Evolutionary conservation across 2,113 vertebrate species (phyloP), one percentile per base, ranked within the genome.

Genomic region (Peromyscus maniculatus): DNA sequence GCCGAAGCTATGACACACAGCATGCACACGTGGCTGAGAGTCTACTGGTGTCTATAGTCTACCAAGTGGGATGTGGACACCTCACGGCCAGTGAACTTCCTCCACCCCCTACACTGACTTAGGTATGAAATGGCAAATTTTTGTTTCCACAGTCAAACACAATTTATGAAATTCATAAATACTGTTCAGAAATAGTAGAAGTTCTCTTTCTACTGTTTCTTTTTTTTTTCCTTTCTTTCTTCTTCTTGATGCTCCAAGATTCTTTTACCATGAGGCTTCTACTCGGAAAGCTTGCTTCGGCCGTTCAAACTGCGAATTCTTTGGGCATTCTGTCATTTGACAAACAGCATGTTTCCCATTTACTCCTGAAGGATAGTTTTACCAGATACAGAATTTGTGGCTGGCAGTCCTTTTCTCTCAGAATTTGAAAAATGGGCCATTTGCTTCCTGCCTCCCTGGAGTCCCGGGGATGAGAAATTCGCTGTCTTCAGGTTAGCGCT

Each of bases 351-450:
- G 71, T 93, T 93, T 95, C 82, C 67, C 64, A 86, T 87, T 52
- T 74, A 46, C 79, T 96, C 77, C 49, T 89, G 49, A 95, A 86
- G 82, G 57, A 84, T 74, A 74, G 49, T 91, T 90, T 82, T 57
- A 49, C 57, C 92, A 96, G 71, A 52, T 52, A 71, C 0, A 66
- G 82, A 77, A 89, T 93, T n/a, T 71, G 78, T 49, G n/a, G 46
- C 82, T 84, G 64, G 36, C 17, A 72, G 28, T 43, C 36, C 0
- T 90, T 66, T 96, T 66, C 67, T 92, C 87, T 91, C 33, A 79
- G 62, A 57, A 72, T 49, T 95, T 97, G 91, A 95, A 93, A 91
- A 91, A 55, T 67, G 12, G 36, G 6, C 74, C 17, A 12, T 77
- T 97, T 89, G 46, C 33, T 91, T 91, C 33, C 88, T 19, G n/a